Percentiles rank a stretch among this genome's conserved stretches.
Evolutionary conservation across 2,888 invertebrate species (phyloP).

Genomic region (Machimus atricapillus): DNA sequence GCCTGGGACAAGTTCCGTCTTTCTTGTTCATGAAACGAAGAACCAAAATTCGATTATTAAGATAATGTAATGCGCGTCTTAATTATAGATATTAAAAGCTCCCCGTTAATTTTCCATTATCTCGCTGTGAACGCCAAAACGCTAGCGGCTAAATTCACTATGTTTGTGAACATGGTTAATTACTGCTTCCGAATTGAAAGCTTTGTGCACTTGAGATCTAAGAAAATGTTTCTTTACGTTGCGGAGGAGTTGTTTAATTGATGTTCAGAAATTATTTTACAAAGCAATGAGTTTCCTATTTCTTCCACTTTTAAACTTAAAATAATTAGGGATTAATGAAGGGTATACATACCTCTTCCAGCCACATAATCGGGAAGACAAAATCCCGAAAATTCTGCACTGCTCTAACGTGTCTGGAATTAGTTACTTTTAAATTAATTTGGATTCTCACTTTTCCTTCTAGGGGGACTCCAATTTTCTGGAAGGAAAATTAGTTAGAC

Average conservation of each 20-base stretch:
- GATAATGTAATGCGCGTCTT: background rate
- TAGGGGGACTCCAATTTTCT: constrained; percentile 86
- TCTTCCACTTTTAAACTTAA: background rate
- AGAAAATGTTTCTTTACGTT: background rate
- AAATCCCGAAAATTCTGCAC: constrained; percentile 81
- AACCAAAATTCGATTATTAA: background rate
- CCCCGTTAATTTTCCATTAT: constrained; percentile 1
- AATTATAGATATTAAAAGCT: constrained; percentile 20
- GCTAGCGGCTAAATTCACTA: constrained; percentile 7
- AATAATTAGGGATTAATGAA: background rate
- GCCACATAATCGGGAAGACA: constrained; percentile 87
- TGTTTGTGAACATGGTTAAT: constrained; percentile 13
- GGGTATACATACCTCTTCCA: constrained; percentile 73
- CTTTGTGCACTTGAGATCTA: constrained; percentile 16
- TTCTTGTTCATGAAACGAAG: background rate
- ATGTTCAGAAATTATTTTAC: background rate
- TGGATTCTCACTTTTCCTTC: constrained; percentile 84
- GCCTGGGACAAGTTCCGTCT: background rate
- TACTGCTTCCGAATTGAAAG: constrained; percentile 1
- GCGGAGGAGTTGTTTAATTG: background rate
- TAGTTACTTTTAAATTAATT: constrained; percentile 80
- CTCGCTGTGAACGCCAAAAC: background rate
- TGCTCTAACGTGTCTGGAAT: constrained; percentile 73
- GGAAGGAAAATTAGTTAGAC: constrained; percentile 52
- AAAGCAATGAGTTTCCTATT: background rate